These are phyloP conservation scores for Orchesella cincta DNA, from an alignment of 1,140 invertebrate species.

Conservation along the genomic window DNA sequence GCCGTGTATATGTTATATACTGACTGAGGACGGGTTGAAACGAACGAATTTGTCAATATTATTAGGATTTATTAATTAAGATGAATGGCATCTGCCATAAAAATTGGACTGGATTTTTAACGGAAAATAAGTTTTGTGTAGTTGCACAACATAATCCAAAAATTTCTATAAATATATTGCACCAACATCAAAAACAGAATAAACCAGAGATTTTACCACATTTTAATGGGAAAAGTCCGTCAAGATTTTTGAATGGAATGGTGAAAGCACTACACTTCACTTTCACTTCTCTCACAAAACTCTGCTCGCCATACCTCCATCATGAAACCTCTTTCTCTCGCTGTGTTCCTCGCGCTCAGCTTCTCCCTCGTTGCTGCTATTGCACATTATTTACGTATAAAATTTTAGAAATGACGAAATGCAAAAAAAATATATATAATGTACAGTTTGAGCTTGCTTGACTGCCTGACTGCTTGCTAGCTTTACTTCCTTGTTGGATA, in stretches of 20 bases:
- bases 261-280: conserved; percentile 13
- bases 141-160: not conserved
- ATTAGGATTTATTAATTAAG: not conserved
- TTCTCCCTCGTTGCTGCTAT: not conserved
- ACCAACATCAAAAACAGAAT: not conserved
- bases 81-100: not conserved
- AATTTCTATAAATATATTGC: not conserved
- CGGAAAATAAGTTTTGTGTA: not conserved
- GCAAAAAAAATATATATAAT: not conserved
- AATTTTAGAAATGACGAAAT: not conserved
- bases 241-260: not conserved
- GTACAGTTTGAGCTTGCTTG: not conserved
- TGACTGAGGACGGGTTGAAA: not conserved
- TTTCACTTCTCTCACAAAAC: not conserved
- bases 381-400: not conserved
- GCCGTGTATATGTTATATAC: not conserved
- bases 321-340: not conserved
- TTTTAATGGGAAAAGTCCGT: not conserved
- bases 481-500: not conserved
- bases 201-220: not conserved
- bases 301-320: not conserved
- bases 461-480: not conserved
- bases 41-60: not conserved
- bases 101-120: not conserved
- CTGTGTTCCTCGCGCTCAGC: not conserved